These are phyloP conservation scores for Coecobrya sp. DNA, from an alignment of 2,888 invertebrate species.

Conservation along the genomic window DNA sequence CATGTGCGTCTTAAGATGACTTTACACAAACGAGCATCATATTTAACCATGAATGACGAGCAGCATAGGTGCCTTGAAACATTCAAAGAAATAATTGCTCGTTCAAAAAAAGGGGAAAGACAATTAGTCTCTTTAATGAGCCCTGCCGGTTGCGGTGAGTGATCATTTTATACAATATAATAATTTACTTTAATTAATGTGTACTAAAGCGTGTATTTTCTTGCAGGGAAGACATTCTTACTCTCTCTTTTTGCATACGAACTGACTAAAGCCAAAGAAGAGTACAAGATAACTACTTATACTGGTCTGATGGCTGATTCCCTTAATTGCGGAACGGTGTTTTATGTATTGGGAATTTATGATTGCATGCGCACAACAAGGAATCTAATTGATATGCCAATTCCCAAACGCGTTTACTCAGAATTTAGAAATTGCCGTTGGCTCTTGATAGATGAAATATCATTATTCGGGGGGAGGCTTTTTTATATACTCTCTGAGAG, in stretches of 20 bases:
- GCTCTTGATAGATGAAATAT: background rate
- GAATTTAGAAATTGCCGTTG: background rate
- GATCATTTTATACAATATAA: too few species aligned
- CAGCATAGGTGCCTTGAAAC: background rate
- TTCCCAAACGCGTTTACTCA: background rate
- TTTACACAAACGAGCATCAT: background rate
- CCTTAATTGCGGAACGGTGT: background rate
- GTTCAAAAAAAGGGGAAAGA: too few species aligned
- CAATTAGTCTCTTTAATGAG: too few species aligned
- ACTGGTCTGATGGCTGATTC: background rate
- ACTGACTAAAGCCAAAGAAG: background rate
- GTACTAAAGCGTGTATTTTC: too few species aligned
- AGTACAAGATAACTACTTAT: background rate
- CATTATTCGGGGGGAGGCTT: background rate
- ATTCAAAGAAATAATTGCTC: background rate
- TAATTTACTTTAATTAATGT: too few species aligned
- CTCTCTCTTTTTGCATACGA: background rate
- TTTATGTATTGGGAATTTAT: background rate
- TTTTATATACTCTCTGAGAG: background rate
- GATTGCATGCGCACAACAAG: background rate
- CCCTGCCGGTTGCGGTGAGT: too few species aligned
- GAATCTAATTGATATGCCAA: background rate
- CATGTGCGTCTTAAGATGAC: background rate
- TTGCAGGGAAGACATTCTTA: constrained; percentile 1
- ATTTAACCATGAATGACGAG: background rate